phyloP scores from a whole-genome alignment of 2,113 vertebrate genomes.

The Tylochromis polylepis region DNA sequence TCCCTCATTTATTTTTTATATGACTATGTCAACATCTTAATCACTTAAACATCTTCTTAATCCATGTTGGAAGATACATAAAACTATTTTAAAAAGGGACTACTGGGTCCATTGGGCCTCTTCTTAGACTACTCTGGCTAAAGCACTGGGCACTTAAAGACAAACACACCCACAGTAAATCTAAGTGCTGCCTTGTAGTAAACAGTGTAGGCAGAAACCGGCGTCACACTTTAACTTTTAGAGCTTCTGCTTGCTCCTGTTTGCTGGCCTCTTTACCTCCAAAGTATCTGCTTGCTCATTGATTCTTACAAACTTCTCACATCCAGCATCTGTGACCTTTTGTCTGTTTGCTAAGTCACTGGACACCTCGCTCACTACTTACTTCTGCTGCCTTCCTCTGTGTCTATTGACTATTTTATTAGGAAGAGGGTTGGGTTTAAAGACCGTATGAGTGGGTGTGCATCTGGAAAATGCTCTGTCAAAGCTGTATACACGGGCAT shows the following conservation, averaged over 20 bases:
- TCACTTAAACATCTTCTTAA: background rate
- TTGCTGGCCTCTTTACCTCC: background rate
- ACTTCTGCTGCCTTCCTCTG: background rate
- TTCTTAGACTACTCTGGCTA: background rate
- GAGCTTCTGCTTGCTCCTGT: background rate
- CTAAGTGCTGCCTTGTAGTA: background rate
- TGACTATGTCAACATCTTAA: background rate
- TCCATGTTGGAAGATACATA: background rate
- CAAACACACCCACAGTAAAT: background rate
- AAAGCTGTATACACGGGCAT: background rate
- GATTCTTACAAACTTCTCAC: conserved; percentile 4
- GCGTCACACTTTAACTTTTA: background rate
- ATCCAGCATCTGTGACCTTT: background rate
- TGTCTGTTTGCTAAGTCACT: background rate
- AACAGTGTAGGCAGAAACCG: background rate
- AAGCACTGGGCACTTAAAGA: background rate
- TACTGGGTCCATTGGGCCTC: background rate
- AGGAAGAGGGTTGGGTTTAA: background rate
- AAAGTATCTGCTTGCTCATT: background rate
- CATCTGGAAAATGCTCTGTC: background rate
- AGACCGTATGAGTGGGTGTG: background rate
- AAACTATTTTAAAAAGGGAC: background rate
- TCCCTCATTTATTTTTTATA: background rate
- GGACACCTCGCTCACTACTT: background rate
- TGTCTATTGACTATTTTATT: background rate